Percentiles rank a stretch among this genome's conserved stretches.
Evolutionary conservation across 2,113 vertebrate species (phyloP).

Genomic region (Coregonus clupeaformis): DNA sequence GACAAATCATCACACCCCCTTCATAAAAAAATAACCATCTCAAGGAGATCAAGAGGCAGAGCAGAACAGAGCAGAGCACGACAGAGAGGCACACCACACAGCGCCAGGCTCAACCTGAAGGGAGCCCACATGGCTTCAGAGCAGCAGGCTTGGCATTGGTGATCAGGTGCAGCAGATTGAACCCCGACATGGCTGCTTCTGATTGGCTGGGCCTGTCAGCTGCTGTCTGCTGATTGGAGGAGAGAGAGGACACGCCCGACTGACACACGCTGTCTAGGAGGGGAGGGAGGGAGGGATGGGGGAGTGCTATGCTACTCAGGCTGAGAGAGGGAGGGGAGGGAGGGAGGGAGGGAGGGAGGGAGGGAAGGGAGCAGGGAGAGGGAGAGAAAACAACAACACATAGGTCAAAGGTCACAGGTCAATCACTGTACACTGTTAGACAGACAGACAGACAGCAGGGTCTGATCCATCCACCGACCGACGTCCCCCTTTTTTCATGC

Average conservation of each 20-base stretch:
- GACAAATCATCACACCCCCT: conserved; percentile 10
- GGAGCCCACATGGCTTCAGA: conserved; percentile 95
- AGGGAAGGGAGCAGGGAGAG: conserved; percentile 68
- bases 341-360: conserved; percentile 63
- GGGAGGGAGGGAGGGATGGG: conserved; percentile 57
- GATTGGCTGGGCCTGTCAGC: conserved; percentile 24
- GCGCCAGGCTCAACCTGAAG: conserved; percentile 93
- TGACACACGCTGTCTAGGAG: conserved; percentile 45
- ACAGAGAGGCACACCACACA: conserved; percentile 71
- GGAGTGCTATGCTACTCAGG: conserved; percentile 71
- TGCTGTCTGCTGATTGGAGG: conserved; percentile 32
- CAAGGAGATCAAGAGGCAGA: conserved; percentile 55
- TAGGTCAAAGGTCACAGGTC: conserved; percentile 70
- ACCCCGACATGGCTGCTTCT: conserved; percentile 94
- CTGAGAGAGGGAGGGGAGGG: conserved; percentile 66
- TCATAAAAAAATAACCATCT: conserved; percentile 71
- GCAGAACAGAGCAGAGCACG: conserved; percentile 24
- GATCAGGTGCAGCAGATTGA: conserved; percentile 99
- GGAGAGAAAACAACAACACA: conserved; percentile 60
- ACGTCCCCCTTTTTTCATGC: conserved; percentile 24
- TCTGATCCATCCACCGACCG: not conserved
- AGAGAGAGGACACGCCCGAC: conserved; percentile 14
- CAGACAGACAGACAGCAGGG: conserved; percentile 11
- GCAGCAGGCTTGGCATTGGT: conserved; percentile 96
- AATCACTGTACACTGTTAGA: conserved; percentile 38